Evolutionary conservation across 2,113 vertebrate genomes (phyloP).

Genomic region (Boulengeromyrus knoepffleri): DNA sequence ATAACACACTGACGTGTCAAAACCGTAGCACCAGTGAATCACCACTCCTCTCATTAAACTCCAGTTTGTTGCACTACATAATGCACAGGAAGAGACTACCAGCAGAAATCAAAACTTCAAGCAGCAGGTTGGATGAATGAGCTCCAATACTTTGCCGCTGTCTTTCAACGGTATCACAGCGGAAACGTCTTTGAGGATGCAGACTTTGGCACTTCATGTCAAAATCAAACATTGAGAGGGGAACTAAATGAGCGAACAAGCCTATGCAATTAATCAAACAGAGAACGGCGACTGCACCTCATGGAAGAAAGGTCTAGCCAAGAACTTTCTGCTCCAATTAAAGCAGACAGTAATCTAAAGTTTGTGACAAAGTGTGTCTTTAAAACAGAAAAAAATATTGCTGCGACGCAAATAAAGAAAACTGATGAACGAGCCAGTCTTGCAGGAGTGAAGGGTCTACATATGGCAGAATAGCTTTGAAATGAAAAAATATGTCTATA

Average conservation of each 20-base stretch:
- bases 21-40: not conserved
- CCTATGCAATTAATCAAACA: not conserved
- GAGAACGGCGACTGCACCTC: not conserved
- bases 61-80: not conserved
- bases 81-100: not conserved
- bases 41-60: not conserved
- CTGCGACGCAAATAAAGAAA: not conserved
- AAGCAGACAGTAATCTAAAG: not conserved
- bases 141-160: slow-evolving; percentile 20
- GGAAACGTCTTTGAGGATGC: slow-evolving; percentile 15
- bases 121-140: slow-evolving; percentile 20
- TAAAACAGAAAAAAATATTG: not conserved
- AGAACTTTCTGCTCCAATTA: not conserved
- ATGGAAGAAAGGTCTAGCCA: not conserved
- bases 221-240: not conserved
- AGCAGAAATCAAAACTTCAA: not conserved
- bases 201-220: slow-evolving; percentile 53
- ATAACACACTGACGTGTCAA: not conserved
- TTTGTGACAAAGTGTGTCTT: not conserved
- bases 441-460: not conserved
- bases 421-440: not conserved
- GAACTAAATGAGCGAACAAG: not conserved
- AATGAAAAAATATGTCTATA: not conserved
- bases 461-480: not conserved
- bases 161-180: not conserved